phyloP scores from a whole-genome alignment of 1,140 invertebrate species.

The Drosophila arizonae region DNA sequence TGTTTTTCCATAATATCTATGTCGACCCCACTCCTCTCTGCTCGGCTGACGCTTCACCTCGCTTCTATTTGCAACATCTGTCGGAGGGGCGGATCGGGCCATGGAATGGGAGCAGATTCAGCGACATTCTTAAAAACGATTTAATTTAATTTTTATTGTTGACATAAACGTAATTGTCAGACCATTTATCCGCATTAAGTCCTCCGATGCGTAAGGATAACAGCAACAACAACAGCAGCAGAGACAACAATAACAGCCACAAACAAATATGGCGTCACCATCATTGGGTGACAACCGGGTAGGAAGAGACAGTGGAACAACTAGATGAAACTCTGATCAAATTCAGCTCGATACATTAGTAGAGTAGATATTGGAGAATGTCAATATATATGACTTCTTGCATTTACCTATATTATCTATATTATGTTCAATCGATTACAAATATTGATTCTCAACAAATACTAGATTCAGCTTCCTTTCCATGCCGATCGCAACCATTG shows the following conservation, averaged over 20 bases:
- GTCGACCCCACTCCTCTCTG: slow-evolving; percentile 11
- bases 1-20: slow-evolving; percentile 50
- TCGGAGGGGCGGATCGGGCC: slow-evolving; percentile 26
- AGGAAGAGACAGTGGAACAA: slow-evolving; percentile 44
- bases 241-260: slow-evolving; percentile 52
- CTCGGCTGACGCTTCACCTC: slow-evolving; percentile 39
- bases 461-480: background rate
- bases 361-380: too few species aligned
- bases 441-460: too few species aligned
- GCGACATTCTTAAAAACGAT: slow-evolving; percentile 72
- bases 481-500: background rate
- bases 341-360: background rate
- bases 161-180: slow-evolving; percentile 82
- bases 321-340: background rate
- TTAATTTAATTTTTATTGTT: slow-evolving; percentile 82
- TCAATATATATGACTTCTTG: too few species aligned
- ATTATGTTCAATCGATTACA: too few species aligned
- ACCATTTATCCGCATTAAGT: slow-evolving; percentile 82
- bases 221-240: slow-evolving; percentile 39
- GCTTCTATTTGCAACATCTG: slow-evolving; percentile 75
- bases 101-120: slow-evolving; percentile 6
- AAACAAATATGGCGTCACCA: slow-evolving; percentile 59
- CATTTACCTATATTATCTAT: too few species aligned
- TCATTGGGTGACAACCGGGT: slow-evolving; percentile 17
- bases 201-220: slow-evolving; percentile 80